A percentile compares a stretch with the other conserved stretches of the same genome.
phyloP scores from a whole-genome alignment of 37 sponge, comb jelly and placozoan genomes.

The Mnemiopsis leidyi region DNA sequence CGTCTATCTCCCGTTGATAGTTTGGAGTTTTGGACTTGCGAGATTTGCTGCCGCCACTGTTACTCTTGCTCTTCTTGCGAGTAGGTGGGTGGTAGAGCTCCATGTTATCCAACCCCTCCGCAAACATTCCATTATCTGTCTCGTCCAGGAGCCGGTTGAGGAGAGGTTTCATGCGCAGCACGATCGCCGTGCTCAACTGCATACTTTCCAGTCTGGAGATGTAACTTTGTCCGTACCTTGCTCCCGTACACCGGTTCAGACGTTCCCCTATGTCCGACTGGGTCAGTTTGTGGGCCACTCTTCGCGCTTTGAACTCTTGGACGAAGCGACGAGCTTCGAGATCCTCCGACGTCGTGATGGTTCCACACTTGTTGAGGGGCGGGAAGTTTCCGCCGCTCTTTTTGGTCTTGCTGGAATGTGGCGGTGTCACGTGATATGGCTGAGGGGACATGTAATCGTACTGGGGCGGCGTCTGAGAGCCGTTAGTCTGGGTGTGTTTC shows the following conservation, averaged over 20 bases:
- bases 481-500: constrained; percentile 61
- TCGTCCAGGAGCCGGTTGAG: constrained; percentile 30
- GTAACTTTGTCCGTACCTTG: constrained; percentile 58
- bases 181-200: constrained; percentile 61
- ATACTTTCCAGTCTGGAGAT: constrained; percentile 42
- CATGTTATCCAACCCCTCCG: constrained; percentile 3
- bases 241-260: constrained; percentile 44
- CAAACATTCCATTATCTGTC: constrained; percentile 64
- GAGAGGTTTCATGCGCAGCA: constrained; percentile 48
- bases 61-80: constrained; percentile 26
- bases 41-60: neutral
- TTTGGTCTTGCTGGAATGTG: neutral
- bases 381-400: constrained; percentile 1
- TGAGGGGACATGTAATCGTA: neutral
- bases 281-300: constrained; percentile 52
- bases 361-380: constrained; percentile 51
- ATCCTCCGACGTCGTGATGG: constrained; percentile 27
- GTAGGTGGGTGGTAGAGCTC: constrained; percentile 25
- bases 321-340: constrained; percentile 47
- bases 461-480: constrained; percentile 24
- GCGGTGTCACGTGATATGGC: neutral
- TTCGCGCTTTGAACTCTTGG: constrained; percentile 57
- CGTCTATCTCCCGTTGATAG: constrained; percentile 45
- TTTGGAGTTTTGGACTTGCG: neutral
- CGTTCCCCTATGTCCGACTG: constrained; percentile 63